These are phyloP conservation scores for Pheosia gnoma DNA, from an alignment of 2,888 invertebrate species.

Conservation along the genomic window DNA sequence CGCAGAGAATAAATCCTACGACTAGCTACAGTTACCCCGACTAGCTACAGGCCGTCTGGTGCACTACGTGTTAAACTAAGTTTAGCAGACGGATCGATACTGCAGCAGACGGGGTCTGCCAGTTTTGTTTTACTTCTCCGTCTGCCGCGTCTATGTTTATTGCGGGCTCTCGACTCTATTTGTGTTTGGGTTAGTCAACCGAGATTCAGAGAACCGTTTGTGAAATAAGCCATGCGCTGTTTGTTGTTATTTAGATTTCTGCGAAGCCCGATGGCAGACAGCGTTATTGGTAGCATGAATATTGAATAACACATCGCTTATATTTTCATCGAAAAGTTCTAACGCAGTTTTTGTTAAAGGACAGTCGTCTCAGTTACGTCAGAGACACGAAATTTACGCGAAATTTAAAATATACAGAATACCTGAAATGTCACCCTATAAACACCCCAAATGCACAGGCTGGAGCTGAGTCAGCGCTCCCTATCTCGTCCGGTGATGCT, in stretches of 20 bases:
- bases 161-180: background rate
- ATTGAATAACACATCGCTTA: too few species aligned
- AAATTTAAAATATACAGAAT: too few species aligned
- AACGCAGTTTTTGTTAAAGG: too few species aligned
- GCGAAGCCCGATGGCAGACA: background rate
- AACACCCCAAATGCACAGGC: constrained; percentile 5
- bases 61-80: constrained; percentile 2
- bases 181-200: constrained; percentile 9
- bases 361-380: too few species aligned
- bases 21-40: background rate
- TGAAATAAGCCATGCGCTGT: background rate
- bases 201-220: constrained; percentile 3
- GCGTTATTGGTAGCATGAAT: background rate
- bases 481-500: too few species aligned
- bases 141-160: constrained; percentile 11
- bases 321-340: too few species aligned
- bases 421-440: too few species aligned
- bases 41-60: background rate
- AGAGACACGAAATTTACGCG: too few species aligned
- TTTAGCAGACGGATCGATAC: constrained; percentile 18
- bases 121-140: constrained; percentile 20
- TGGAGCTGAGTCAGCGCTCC: too few species aligned
- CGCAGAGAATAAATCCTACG: background rate
- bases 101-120: constrained; percentile 9
- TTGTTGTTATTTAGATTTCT: background rate